Evolutionary conservation across 2,113 vertebrate species (phyloP).

Genomic region (Neogale vison): DNA sequence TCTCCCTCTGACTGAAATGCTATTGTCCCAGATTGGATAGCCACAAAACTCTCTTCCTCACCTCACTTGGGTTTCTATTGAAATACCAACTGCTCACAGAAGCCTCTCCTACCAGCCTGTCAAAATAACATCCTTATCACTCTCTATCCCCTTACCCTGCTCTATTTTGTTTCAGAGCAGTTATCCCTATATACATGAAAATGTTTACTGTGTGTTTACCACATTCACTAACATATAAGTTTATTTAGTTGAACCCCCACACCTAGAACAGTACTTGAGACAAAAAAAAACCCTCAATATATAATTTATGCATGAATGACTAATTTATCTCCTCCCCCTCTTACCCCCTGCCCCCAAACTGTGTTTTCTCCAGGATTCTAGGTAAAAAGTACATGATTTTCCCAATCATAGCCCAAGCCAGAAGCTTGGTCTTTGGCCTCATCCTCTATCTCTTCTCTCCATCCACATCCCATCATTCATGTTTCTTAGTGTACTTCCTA

Average conservation of each 20-base stretch:
- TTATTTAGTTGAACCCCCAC: background rate
- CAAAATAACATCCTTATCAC: background rate
- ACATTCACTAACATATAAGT: background rate
- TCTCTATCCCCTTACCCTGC: background rate
- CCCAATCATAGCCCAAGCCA: background rate
- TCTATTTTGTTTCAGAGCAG: background rate
- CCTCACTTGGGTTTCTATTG: slow-evolving; percentile 2
- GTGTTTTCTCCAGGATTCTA: background rate
- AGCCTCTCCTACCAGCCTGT: background rate
- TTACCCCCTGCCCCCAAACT: background rate
- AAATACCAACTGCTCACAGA: background rate
- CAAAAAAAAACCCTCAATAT: background rate
- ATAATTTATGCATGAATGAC: background rate
- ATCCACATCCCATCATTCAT: background rate
- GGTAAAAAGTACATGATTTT: background rate
- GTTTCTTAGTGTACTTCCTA: background rate
- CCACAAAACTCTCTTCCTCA: background rate
- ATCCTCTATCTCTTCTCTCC: background rate
- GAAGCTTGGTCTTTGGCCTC: background rate
- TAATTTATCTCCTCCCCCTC: background rate
- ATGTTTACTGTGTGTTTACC: background rate
- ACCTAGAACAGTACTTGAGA: background rate
- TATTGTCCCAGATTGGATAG: background rate
- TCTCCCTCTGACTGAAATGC: background rate
- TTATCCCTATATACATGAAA: background rate